Percentiles rank a stretch among this genome's conserved stretches.
Evolutionary conservation across 2,797 vertebrate genomes (phyloP).

Genomic region (Helarctos malayanus): DNA sequence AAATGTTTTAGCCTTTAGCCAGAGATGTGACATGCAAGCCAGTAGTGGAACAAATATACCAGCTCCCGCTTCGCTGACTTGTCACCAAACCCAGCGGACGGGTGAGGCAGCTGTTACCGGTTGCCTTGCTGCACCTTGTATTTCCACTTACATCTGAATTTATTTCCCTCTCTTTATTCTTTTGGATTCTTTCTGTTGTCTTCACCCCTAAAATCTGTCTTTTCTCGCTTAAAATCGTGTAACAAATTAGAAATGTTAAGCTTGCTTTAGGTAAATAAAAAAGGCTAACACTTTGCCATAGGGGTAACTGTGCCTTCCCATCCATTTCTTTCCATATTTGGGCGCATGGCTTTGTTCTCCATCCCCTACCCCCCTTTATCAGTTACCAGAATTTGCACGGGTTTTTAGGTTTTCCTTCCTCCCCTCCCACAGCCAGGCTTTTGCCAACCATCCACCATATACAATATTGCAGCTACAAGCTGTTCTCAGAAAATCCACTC

Average conservation of each 20-base stretch:
- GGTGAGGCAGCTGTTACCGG: too few relatives aligned
- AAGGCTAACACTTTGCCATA: neutral
- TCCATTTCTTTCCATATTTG: neutral
- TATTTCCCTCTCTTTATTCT: neutral
- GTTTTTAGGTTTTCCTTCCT: constrained; percentile 39
- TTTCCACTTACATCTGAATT: neutral
- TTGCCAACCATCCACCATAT: constrained; percentile 77
- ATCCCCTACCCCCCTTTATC: neutral
- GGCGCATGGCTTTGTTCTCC: neutral
- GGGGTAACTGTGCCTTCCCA: neutral
- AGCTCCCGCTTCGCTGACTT: rapidly evolving
- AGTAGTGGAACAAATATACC: rapidly evolving
- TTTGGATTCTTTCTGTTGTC: neutral
- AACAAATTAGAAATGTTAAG: neutral
- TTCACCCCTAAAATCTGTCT: neutral
- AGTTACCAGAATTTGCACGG: neutral
- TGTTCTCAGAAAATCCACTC: constrained; percentile 83
- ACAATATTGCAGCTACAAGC: constrained; percentile 79
- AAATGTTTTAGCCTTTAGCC: neutral
- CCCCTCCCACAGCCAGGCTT: constrained; percentile 62
- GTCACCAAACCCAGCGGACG: rapidly evolving
- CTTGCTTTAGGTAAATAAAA: constrained; percentile 6
- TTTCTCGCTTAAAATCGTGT: constrained; percentile 19
- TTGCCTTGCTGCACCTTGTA: neutral
- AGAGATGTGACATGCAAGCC: rapidly evolving